Base-by-base conservation (phyloP, 1,140 invertebrate species). In the Pseudomyrmex sp. region DNA sequence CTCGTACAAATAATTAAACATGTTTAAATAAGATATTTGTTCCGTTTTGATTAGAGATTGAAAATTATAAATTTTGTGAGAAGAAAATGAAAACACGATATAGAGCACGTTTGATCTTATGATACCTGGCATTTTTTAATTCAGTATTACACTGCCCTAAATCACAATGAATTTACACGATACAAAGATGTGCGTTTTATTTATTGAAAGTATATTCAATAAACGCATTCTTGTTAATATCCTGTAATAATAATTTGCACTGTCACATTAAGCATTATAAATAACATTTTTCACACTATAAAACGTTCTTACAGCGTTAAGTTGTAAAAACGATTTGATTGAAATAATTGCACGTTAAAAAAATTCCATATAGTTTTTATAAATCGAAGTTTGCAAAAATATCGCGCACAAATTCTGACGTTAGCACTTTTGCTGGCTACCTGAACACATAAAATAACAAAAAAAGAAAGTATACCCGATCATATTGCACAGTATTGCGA, bases 401-500 rank as follows among this genome's bases (percentile, higher is more conserved):
- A 50, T 80, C 18, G 44, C 61, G 12, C 23, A 80, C 59, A 76
- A 61, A n/a, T 70, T n/a, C 13, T 79, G 58, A 23, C n/a, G 7
- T 35, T 20, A 62, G 1, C 15, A 50, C 18, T 70, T 23, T 54
- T 48, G 18, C 23, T 10, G 13, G 12, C 18, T 62, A 15, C 10
- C 9, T 8, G 7, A 20, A n/a, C 20, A 58, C 7, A 46, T 79
- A 46, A 1, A 84, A 61, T 44, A 52, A 69, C 15, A 50, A 86
- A 48, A 48, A 35, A 62, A 18, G 20, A 58, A 70, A 56, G 2
- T 58, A 69, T 82, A 91, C 91, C 91, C 82, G 70, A 91, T 91
- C 91, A 92, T 92, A 66, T 85, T 85, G 77, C 15, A 65, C 48
- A 48, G 69, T 35, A 35, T 35, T 35, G 46, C 35, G 72, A 86